phyloP scores from a whole-genome alignment of 2,888 invertebrate genomes.

The Oscheius myriophilus region DNA sequence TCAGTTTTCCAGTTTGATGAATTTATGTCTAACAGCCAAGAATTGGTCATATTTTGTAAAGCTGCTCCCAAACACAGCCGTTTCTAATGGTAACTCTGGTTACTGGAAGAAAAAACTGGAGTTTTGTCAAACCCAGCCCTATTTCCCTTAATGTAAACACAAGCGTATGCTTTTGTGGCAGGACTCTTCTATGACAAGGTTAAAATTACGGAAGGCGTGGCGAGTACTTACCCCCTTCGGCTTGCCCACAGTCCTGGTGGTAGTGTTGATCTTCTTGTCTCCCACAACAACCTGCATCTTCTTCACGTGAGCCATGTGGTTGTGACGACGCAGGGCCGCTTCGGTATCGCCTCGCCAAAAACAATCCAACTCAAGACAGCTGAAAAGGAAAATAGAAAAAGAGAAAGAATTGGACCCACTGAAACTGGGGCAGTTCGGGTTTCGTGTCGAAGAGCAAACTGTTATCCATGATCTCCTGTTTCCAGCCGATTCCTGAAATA shows the following conservation, averaged over 20 bases:
- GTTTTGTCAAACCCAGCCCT: no score
- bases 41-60: no score
- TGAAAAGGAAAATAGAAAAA: slow-evolving; percentile 19
- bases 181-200: no score
- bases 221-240: slow-evolving; percentile 27
- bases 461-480: slow-evolving; percentile 2
- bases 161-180: no score
- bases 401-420: slow-evolving; percentile 15
- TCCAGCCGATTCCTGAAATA: not conserved
- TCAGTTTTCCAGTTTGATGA: no score
- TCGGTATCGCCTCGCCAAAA: slow-evolving; percentile 45
- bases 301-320: slow-evolving; percentile 14
- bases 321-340: slow-evolving; percentile 42
- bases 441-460: slow-evolving; percentile 10
- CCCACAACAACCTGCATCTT: slow-evolving; percentile 13
- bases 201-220: no score
- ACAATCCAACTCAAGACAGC: slow-evolving; percentile 48
- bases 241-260: slow-evolving; percentile 18
- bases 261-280: slow-evolving; percentile 22
- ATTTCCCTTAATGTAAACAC: no score
- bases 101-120: no score
- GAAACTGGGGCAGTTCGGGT: slow-evolving; percentile 5
- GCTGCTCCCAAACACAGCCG: no score
- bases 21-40: no score
- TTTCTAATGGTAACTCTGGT: no score